These are phyloP conservation scores for Prenolepis imparis DNA, from an alignment of 2,888 invertebrate genomes.

Conservation along the genomic window DNA sequence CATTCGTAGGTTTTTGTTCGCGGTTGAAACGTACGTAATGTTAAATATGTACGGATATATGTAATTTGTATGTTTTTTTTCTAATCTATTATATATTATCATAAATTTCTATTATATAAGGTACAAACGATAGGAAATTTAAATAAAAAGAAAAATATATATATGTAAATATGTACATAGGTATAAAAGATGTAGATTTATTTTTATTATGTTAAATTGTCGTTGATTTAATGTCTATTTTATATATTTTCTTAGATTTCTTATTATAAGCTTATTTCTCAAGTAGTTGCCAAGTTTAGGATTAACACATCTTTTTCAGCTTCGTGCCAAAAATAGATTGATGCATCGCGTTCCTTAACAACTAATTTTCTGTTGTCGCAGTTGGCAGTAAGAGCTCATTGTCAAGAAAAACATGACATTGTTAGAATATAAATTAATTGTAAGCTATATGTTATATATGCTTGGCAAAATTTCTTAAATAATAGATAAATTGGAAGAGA, in stretches of 20 bases:
- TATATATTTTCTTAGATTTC: neutral
- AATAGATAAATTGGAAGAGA: neutral
- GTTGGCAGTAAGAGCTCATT: slow-evolving; percentile 3
- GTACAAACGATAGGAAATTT: neutral
- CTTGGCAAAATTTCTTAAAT: neutral
- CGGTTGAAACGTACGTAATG: neutral
- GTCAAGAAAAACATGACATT: slow-evolving; percentile 1
- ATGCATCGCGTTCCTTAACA: neutral
- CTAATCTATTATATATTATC: neutral
- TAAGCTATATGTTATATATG: neutral
- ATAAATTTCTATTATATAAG: neutral
- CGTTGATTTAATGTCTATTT: neutral
- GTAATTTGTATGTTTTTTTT: neutral
- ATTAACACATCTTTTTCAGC: neutral
- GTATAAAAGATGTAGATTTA: neutral
- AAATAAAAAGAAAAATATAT: neutral
- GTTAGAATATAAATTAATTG: slow-evolving; percentile 8
- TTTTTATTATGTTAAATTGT: neutral
- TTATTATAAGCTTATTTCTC: neutral
- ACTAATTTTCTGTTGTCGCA: neutral
- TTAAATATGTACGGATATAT: neutral
- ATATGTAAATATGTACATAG: neutral
- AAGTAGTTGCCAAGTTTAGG: neutral
- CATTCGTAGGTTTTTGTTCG: neutral
- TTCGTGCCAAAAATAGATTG: slow-evolving; percentile 13